These are phyloP conservation scores for Samia ricini DNA, from an alignment of 1,140 invertebrate genomes.

Conservation along the genomic window DNA sequence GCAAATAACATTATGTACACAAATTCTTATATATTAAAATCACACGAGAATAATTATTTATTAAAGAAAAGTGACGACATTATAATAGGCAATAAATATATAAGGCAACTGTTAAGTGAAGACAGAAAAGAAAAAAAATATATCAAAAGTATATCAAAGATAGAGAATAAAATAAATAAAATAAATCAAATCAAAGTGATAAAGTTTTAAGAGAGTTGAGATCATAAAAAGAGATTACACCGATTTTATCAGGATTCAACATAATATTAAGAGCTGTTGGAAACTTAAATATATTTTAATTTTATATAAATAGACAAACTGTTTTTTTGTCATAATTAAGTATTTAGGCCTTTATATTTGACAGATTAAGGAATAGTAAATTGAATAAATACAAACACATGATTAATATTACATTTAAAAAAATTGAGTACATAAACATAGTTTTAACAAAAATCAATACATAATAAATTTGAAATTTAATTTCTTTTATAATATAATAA, in stretches of 20 bases:
- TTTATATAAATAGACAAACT: background rate
- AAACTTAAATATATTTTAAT: slow-evolving; percentile 11
- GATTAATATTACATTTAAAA: background rate
- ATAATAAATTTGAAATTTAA: background rate
- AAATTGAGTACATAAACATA: background rate
- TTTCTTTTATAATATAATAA: background rate
- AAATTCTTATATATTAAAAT: background rate
- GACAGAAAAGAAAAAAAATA: background rate
- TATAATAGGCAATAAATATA: too few species aligned
- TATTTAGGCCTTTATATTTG: slow-evolving; percentile 28
- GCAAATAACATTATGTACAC: slow-evolving; percentile 41
- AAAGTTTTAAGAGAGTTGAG: slow-evolving; percentile 28
- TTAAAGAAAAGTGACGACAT: too few species aligned
- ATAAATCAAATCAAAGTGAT: slow-evolving; percentile 4
- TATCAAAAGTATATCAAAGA: background rate
- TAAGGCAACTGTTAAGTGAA: too few species aligned
- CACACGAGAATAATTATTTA: background rate
- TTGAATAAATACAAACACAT: background rate
- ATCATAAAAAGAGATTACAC: slow-evolving; percentile 31
- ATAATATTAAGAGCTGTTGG: slow-evolving; percentile 23
- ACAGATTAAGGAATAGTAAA: slow-evolving; percentile 20
- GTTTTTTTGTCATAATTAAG: slow-evolving; percentile 11
- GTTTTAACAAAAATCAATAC: background rate
- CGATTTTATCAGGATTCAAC: slow-evolving; percentile 31
- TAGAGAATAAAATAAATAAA: background rate